Evolutionary conservation across 1,140 invertebrate species (phyloP).

Genomic region (Bombus haemorrhoidalis): DNA sequence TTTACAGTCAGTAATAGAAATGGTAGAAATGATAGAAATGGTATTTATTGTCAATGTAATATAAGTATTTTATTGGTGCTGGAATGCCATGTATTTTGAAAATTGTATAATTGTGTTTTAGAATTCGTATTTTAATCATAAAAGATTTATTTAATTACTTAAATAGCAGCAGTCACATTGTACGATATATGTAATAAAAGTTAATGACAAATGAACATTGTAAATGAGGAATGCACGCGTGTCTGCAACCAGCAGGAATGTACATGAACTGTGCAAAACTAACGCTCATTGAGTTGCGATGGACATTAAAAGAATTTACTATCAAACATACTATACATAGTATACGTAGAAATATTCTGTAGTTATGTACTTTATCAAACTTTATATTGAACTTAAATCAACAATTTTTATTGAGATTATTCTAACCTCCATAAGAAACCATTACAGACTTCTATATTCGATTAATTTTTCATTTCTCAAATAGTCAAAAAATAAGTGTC

Average conservation of each 20-base stretch:
- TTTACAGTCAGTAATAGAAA: too few relatives aligned
- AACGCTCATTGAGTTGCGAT: not conserved
- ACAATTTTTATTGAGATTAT: not conserved
- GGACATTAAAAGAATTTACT: not conserved
- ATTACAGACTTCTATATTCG: not conserved
- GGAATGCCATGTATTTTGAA: not conserved
- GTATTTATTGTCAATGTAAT: not conserved
- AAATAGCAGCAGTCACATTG: too few relatives aligned
- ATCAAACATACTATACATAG: not conserved
- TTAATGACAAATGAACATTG: constrained; percentile 2
- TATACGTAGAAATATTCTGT: not conserved
- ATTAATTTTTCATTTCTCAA: too few relatives aligned
- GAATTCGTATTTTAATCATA: not conserved
- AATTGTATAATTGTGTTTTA: not conserved
- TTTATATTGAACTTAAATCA: not conserved
- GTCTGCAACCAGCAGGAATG: constrained; percentile 9
- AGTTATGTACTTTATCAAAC: too few relatives aligned
- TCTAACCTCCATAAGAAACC: not conserved
- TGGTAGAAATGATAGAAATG: not conserved
- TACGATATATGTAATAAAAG: not conserved
- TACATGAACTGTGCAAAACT: not conserved
- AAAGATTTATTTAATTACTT: not conserved
- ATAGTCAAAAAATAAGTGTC: not conserved
- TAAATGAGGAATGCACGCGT: not conserved
- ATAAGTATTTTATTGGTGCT: not conserved